phyloP scores from a whole-genome alignment of 2,888 invertebrate genomes.

The Drosophila koepferae region DNA sequence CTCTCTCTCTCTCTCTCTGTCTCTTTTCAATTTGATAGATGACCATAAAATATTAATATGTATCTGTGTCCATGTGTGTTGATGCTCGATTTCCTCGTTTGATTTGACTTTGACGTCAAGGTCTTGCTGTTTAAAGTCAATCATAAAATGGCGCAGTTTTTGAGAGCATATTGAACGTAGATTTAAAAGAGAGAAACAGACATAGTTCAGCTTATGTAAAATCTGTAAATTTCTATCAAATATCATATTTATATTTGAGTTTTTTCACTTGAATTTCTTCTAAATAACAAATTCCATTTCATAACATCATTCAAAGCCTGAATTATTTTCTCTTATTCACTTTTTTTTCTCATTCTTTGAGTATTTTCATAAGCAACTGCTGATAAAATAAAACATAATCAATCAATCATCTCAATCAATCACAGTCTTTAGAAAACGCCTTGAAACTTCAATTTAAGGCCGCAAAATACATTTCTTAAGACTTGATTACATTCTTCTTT shows the following conservation, averaged over 20 bases:
- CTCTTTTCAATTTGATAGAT: conserved; percentile 68
- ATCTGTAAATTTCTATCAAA: too few species aligned
- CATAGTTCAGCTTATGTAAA: too few species aligned
- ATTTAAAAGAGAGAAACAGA: neutral
- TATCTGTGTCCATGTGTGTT: neutral
- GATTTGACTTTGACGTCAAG: conserved; percentile 59
- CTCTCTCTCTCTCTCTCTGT: neutral
- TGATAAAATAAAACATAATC: neutral
- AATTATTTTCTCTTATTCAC: neutral
- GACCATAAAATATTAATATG: conserved; percentile 70
- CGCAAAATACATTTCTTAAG: neutral
- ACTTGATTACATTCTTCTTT: neutral
- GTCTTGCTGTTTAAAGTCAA: conserved; percentile 33
- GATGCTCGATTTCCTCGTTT: conserved; percentile 27
- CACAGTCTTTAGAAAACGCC: neutral
- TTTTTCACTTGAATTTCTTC: too few species aligned
- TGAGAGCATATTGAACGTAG: neutral
- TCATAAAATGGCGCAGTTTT: conserved; percentile 30
- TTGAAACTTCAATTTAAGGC: neutral
- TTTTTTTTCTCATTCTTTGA: neutral
- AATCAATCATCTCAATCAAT: conserved; percentile 11
- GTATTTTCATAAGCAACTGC: neutral
- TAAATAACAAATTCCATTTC: too few species aligned
- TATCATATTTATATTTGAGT: too few species aligned
- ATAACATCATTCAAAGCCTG: too few species aligned